phyloP scores from a whole-genome alignment of 2,113 vertebrate species.

The Carassius auratus region DNA sequence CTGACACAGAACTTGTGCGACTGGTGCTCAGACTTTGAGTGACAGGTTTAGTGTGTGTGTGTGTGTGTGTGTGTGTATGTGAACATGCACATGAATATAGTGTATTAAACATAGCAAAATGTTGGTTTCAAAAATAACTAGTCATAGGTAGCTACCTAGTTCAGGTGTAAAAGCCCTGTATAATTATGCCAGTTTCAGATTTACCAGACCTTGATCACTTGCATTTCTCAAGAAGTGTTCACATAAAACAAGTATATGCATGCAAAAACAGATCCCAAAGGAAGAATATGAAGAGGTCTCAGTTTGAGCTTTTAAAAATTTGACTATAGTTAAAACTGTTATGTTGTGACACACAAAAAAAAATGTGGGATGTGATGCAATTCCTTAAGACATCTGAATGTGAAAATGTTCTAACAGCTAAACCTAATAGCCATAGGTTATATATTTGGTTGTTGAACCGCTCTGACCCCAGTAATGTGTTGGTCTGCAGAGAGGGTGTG shows the following conservation, averaged over 20 bases:
- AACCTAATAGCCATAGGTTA: background rate
- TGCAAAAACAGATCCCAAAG: background rate
- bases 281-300: background rate
- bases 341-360: background rate
- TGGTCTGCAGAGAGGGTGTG: background rate
- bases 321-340: background rate
- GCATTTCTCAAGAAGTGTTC: background rate
- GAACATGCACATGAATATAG: background rate
- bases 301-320: background rate
- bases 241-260: background rate
- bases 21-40: background rate
- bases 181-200: background rate
- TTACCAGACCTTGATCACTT: background rate
- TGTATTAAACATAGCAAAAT: background rate
- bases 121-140: background rate
- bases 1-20: conserved; percentile 52
- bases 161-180: background rate
- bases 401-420: background rate
- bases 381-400: background rate
- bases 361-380: background rate
- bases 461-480: conserved; percentile 13
- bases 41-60: background rate
- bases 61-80: background rate
- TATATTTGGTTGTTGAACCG: background rate
- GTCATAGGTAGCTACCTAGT: background rate